phyloP scores from a whole-genome alignment of 2,888 invertebrate genomes.

The Athalia circularis region DNA sequence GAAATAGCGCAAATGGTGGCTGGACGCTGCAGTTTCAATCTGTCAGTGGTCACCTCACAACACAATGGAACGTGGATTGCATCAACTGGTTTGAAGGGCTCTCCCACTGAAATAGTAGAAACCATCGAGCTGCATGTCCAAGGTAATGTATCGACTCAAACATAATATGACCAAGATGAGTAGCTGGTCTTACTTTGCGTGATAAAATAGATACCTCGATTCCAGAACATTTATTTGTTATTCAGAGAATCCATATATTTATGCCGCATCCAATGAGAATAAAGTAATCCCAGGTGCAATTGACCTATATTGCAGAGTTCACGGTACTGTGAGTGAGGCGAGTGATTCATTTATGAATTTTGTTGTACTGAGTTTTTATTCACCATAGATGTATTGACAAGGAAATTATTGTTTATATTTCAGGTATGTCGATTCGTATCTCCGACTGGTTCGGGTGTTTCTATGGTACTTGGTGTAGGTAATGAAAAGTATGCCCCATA shows the following conservation, averaged over 20 bases:
- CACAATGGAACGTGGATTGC: constrained; percentile 44
- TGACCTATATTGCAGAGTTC: constrained; percentile 37
- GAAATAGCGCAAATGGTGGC: constrained; percentile 22
- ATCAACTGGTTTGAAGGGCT: constrained; percentile 25
- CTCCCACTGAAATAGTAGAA: constrained; percentile 28
- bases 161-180: background rate
- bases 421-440: constrained; percentile 45
- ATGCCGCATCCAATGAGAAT: constrained; percentile 25
- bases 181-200: background rate
- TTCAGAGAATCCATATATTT: constrained; percentile 21
- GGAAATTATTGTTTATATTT: background rate
- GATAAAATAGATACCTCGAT: background rate
- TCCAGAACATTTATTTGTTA: background rate
- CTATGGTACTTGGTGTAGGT: constrained; percentile 37
- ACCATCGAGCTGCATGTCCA: constrained; percentile 16
- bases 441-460: constrained; percentile 35
- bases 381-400: background rate
- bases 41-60: constrained; percentile 30
- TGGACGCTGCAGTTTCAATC: constrained; percentile 38
- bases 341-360: background rate
- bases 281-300: constrained; percentile 14
- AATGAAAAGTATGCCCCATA: constrained; percentile 33
- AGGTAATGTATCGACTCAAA: constrained; percentile 12
- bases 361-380: background rate
- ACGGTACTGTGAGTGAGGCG: constrained; percentile 31